phyloP scores from a whole-genome alignment of 35 echinoderm and acorn worm genomes.

The Ptychodera flava region DNA sequence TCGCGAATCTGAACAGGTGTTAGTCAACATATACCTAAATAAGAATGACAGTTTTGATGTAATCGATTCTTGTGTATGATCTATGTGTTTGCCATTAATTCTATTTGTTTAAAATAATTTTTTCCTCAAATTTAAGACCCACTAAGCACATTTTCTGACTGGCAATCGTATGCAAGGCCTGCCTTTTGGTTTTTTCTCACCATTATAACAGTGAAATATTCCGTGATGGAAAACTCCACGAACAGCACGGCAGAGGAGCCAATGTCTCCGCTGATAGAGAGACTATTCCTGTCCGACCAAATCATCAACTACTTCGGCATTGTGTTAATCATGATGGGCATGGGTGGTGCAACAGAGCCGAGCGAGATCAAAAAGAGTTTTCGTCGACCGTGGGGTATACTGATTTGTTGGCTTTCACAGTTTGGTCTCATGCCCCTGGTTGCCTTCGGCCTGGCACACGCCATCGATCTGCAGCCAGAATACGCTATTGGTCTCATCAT shows the following conservation, averaged over 20 bases:
- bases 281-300: neutral
- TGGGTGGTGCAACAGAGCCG: conserved; percentile 66
- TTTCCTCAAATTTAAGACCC: too few species aligned
- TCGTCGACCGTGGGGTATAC: conserved; percentile 27
- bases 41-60: too few species aligned
- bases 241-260: neutral
- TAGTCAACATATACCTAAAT: too few species aligned
- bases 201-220: too few species aligned
- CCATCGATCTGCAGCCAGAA: neutral
- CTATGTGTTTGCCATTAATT: too few species aligned
- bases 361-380: conserved; percentile 40
- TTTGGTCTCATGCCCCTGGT: conserved; percentile 29
- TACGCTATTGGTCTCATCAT: conserved; percentile 35
- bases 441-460: conserved; percentile 17
- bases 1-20: too few species aligned
- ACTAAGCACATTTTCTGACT: too few species aligned
- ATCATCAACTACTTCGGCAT: neutral
- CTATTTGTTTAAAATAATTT: too few species aligned
- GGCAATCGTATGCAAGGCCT: too few species aligned
- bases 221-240: too few species aligned
- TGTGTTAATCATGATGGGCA: conserved; percentile 2
- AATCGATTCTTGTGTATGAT: too few species aligned
- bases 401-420: conserved; percentile 30
- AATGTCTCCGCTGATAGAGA: neutral
- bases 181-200: too few species aligned